Evolutionary conservation across 2,797 vertebrate genomes (phyloP).

Genomic region (Sciaenops ocellatus): DNA sequence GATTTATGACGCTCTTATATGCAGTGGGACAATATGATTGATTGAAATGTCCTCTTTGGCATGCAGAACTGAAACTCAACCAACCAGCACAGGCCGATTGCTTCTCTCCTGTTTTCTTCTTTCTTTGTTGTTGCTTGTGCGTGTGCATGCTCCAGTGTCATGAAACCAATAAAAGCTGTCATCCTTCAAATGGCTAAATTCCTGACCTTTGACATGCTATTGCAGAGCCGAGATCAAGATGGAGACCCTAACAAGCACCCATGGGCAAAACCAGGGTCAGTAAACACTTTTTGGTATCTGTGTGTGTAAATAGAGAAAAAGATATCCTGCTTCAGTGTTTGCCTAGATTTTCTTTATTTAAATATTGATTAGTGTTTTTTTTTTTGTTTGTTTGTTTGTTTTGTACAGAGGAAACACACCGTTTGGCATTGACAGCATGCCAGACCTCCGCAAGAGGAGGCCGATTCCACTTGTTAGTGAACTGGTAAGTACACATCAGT

Average conservation of each 20-base stretch:
- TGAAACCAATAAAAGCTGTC: constrained; percentile 26
- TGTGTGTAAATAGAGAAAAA: neutral
- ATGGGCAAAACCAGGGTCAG: constrained; percentile 94
- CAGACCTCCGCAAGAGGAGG: constrained; percentile 93
- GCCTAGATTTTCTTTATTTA: neutral
- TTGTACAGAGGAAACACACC: constrained; percentile 89
- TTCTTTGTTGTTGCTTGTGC: constrained; percentile 15
- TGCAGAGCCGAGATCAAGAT: constrained; percentile 87
- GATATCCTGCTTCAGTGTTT: neutral
- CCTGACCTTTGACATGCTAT: constrained; percentile 63
- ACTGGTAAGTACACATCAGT: constrained; percentile 88
- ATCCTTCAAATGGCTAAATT: constrained; percentile 29
- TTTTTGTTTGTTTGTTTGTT: constrained; percentile 80
- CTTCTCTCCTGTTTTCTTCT: constrained; percentile 33
- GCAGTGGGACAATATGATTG: neutral
- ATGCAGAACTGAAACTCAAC: constrained; percentile 77
- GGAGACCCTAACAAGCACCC: constrained; percentile 86
- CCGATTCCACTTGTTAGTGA: constrained; percentile 96
- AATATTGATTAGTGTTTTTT: constrained; percentile 18
- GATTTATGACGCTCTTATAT: constrained; percentile 45
- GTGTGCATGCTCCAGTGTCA: constrained; percentile 54
- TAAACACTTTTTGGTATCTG: constrained; percentile 39
- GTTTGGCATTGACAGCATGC: constrained; percentile 98
- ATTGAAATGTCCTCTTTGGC: constrained; percentile 47
- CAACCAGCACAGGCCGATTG: constrained; percentile 53